Percentiles rank a stretch among this genome's conserved stretches.
Evolutionary conservation across 2,113 vertebrate genomes (phyloP).

Genomic region (Thunnus maccoyii): DNA sequence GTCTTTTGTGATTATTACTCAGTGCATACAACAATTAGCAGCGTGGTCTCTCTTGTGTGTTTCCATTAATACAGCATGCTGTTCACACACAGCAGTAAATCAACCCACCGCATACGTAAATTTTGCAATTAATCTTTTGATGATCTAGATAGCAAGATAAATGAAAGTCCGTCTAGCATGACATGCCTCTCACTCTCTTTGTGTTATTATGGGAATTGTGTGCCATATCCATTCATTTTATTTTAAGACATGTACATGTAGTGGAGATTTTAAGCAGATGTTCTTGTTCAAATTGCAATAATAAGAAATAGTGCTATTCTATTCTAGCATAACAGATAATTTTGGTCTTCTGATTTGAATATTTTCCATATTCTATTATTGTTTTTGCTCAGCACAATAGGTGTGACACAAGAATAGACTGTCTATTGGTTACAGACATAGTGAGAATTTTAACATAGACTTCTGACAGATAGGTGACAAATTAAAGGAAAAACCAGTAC

Average conservation of each 20-base stretch:
- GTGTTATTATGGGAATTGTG: not conserved
- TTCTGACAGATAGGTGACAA: not conserved
- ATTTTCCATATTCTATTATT: not conserved
- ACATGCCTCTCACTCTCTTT: conserved; percentile 6
- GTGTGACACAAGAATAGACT: no score
- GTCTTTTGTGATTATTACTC: conserved; percentile 59
- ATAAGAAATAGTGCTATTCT: not conserved
- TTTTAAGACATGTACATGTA: not conserved
- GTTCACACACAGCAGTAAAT: conserved; percentile 32
- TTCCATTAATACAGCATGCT: conserved; percentile 52
- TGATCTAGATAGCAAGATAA: conserved; percentile 19
- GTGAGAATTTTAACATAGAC: no score
- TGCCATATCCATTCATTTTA: not conserved
- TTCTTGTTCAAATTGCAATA: not conserved
- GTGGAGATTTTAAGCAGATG: not conserved
- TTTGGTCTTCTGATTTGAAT: not conserved
- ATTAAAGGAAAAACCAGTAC: no score
- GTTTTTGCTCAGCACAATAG: no score
- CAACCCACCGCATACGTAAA: conserved; percentile 34
- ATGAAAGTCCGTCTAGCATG: conserved; percentile 26
- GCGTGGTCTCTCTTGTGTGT: conserved; percentile 39
- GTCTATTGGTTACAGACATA: no score
- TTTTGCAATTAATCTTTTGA: conserved; percentile 41
- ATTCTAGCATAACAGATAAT: no score
- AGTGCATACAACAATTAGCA: conserved; percentile 52